These are phyloP conservation scores for Sebastes steindachneri DNA, from an alignment of 2,797 vertebrate genomes.

Conservation along the genomic window DNA sequence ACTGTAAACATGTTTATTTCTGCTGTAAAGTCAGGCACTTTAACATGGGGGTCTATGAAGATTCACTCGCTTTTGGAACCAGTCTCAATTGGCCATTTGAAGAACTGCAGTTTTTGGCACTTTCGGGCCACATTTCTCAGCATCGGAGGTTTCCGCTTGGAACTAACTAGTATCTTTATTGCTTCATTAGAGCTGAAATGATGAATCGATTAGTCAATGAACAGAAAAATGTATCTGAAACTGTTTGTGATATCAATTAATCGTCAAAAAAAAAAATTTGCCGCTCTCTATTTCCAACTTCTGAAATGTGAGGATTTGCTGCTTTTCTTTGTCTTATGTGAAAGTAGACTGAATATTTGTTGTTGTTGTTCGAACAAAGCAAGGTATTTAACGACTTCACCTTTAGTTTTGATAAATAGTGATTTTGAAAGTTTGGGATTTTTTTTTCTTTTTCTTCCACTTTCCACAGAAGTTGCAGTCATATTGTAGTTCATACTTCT, in stretches of 20 bases:
- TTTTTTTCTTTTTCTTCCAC: not conserved
- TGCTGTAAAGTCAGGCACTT: no score
- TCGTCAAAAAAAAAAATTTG: not conserved
- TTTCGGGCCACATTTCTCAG: no score
- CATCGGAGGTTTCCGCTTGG: no score
- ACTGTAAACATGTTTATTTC: no score
- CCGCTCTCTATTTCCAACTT: not conserved
- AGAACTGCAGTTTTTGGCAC: no score
- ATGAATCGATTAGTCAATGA: not conserved
- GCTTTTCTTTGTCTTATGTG: not conserved
- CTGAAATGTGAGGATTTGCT: not conserved
- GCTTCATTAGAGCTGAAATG: not conserved
- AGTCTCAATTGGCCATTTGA: no score
- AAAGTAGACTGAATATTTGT: not conserved
- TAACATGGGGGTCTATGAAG: no score
- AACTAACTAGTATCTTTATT: not conserved
- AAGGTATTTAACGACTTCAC: not conserved
- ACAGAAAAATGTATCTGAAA: not conserved
- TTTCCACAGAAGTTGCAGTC: no score
- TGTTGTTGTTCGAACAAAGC: not conserved
- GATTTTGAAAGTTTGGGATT: not conserved
- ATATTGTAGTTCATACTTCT: no score
- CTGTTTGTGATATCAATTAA: not conserved
- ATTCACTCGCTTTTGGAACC: no score
- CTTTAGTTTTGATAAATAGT: not conserved